Conservation (phyloP, 2,888 invertebrate genomes). For the Hylaea fasciaria region DNA sequence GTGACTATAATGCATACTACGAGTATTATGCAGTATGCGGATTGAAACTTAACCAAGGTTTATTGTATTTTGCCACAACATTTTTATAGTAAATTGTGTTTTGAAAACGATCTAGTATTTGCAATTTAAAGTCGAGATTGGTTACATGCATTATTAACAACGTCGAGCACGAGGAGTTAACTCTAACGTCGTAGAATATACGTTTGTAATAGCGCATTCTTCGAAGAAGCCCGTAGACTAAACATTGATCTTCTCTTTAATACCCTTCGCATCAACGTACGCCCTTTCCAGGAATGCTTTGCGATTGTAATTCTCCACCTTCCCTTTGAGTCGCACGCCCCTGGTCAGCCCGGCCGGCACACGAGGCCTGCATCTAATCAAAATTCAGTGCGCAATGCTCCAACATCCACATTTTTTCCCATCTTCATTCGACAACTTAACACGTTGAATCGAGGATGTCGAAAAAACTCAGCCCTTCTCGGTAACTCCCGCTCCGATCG, state of each 20-base stretch:
- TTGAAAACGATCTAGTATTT: no score
- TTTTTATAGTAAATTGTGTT: neutral
- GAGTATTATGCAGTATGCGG: no score
- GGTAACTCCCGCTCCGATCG: conserved; percentile 48
- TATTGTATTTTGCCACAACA: no score
- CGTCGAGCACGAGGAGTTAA: no score
- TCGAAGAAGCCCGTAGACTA: conserved; percentile 15
- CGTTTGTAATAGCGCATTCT: neutral
- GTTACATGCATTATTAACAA: no score
- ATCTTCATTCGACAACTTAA: conserved; percentile 66
- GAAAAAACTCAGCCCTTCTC: conserved; percentile 58
- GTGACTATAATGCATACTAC: no score
- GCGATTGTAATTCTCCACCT: conserved; percentile 45
- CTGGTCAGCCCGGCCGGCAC: conserved; percentile 35
- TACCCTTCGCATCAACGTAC: conserved; percentile 6
- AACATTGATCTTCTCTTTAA: conserved; percentile 12
- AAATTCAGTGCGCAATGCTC: conserved; percentile 64
- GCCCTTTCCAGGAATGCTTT: conserved; percentile 36
- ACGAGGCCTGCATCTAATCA: conserved; percentile 54
- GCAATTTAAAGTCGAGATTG: no score
- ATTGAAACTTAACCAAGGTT: no score
- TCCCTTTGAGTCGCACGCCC: conserved; percentile 16
- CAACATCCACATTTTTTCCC: conserved; percentile 60
- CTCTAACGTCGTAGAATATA: no score
- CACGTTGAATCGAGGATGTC: conserved; percentile 67